Evolutionary conservation across 2,797 vertebrate genomes (phyloP).

Genomic region (Peromyscus melanophrys): DNA sequence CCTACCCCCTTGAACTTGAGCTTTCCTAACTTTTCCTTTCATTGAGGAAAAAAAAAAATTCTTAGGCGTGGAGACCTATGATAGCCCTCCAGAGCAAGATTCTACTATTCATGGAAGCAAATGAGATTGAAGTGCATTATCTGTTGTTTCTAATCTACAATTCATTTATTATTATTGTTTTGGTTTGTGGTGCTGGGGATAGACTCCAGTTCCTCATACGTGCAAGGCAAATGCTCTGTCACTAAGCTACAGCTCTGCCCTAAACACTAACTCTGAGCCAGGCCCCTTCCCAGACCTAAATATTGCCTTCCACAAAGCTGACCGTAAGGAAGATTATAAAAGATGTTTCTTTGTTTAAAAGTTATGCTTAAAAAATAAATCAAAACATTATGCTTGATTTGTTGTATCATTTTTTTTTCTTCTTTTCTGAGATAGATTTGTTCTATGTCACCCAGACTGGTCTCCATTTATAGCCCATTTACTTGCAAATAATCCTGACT

Average conservation of each 20-base stretch:
- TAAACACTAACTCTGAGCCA: not conserved
- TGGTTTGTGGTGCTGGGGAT: not conserved
- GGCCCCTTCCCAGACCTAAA: not conserved
- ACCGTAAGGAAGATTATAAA: not conserved
- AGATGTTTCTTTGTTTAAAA: not conserved
- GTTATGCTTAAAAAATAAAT: not conserved
- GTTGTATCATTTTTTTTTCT: not conserved
- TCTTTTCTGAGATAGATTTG: not conserved
- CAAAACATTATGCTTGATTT: not conserved
- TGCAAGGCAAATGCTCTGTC: not conserved
- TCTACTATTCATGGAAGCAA: not conserved
- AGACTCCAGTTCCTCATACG: not conserved
- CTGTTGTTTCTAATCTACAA: not conserved
- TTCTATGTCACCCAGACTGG: not conserved
- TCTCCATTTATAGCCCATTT: not conserved
- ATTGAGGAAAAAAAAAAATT: not conserved
- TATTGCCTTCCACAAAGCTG: not conserved
- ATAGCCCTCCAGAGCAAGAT: no score
- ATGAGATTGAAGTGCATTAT: not conserved
- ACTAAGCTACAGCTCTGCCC: not conserved
- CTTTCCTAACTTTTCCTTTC: not conserved
- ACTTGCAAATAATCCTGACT: not conserved
- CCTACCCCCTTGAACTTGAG: not conserved
- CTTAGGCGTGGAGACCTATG: not conserved
- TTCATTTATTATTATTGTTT: not conserved